Evolutionary conservation across 2,113 vertebrate genomes (phyloP).

Genomic region (Thinocorus orbignyianus): DNA sequence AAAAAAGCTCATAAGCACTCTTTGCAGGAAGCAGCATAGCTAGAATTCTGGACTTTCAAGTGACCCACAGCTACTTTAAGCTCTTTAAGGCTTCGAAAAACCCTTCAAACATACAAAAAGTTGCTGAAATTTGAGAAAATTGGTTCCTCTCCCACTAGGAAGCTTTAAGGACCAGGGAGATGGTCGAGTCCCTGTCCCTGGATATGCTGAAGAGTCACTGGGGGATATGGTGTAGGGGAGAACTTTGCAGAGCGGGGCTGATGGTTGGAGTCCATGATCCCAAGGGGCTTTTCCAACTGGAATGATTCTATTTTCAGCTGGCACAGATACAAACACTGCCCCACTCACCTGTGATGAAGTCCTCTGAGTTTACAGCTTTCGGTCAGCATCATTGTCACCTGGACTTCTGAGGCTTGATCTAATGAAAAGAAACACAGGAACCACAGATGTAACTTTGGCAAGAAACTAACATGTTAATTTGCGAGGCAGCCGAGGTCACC

Average conservation of each 20-base stretch:
- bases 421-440: not conserved
- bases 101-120: not conserved
- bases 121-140: not conserved
- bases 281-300: too few relatives aligned
- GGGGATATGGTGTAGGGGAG: too few relatives aligned
- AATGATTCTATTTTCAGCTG: not conserved
- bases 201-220: too few relatives aligned
- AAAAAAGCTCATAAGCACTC: not conserved
- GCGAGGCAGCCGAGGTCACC: not conserved
- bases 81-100: not conserved
- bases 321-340: not conserved
- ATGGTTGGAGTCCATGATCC: too few relatives aligned
- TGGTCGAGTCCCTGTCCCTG: too few relatives aligned
- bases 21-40: not conserved
- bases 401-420: constrained; percentile 97
- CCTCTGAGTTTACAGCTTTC: constrained; percentile 97
- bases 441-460: not conserved
- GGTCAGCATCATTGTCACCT: constrained; percentile 99
- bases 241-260: too few relatives aligned
- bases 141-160: not conserved
- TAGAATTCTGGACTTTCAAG: not conserved
- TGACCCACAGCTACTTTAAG: not conserved
- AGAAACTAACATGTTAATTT: not conserved
- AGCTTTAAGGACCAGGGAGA: not conserved
- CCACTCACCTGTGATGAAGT: constrained; percentile 92